Conservation (phyloP, 2,113 vertebrate genomes). For the Tachysurus fulvidraco region DNA sequence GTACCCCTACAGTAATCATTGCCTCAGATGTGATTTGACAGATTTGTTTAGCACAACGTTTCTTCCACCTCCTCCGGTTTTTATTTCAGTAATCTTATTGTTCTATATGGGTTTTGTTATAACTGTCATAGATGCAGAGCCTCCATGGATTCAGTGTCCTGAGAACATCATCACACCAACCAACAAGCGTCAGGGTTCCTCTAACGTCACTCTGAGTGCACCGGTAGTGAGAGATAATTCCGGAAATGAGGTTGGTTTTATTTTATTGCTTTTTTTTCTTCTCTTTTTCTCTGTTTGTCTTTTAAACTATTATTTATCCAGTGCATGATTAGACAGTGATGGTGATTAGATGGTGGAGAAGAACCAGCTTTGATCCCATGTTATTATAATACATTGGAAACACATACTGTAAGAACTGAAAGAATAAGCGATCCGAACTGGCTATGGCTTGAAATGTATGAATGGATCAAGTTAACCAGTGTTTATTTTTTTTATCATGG, state of each 20-base stretch:
- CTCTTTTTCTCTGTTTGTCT: not conserved
- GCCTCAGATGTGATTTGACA: not conserved
- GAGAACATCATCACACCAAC: conserved; percentile 79
- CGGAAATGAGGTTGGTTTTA: conserved; percentile 79
- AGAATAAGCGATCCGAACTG: not conserved
- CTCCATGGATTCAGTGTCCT: conserved; percentile 85
- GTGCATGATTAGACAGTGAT: too few relatives aligned
- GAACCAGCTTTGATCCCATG: conserved; percentile 4
- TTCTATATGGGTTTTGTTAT: not conserved
- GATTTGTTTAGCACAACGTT: not conserved
- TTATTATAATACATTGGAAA: not conserved
- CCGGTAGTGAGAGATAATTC: conserved; percentile 86
- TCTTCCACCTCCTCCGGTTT: not conserved
- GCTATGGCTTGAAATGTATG: not conserved
- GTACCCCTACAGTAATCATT: not conserved
- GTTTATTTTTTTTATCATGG: not conserved
- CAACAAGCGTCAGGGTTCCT: conserved; percentile 82
- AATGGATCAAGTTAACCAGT: not conserved
- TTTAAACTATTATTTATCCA: not conserved
- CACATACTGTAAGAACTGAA: not conserved
- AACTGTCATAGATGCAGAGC: conserved; percentile 78
- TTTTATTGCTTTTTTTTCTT: not conserved
- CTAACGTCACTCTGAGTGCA: conserved; percentile 83
- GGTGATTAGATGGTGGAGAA: not conserved
- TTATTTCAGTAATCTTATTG: conserved; percentile 10